Conservation (phyloP, 2,113 vertebrate genomes). For the Rhinogobius similis region DNA sequence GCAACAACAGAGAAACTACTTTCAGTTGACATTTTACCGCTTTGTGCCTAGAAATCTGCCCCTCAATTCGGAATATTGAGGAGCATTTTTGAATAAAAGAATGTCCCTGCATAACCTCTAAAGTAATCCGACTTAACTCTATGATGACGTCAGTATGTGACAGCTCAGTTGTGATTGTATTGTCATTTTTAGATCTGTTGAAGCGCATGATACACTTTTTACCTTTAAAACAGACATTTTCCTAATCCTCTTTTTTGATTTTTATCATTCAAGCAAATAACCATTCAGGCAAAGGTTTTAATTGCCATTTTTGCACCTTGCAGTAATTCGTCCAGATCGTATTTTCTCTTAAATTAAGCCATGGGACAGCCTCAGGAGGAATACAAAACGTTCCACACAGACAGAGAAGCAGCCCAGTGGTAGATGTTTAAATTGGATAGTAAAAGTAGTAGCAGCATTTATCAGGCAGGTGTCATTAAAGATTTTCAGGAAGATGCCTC, state of each 20-base stretch:
- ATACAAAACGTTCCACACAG: conserved; percentile 12
- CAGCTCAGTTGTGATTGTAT: neutral
- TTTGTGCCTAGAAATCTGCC: too few relatives aligned
- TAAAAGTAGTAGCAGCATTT: conserved; percentile 19
- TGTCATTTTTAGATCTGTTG: neutral
- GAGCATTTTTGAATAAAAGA: too few relatives aligned
- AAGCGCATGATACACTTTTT: neutral
- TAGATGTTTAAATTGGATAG: conserved; percentile 31
- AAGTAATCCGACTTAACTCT: too few relatives aligned
- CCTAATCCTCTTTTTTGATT: conserved; percentile 35
- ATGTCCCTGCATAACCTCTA: too few relatives aligned
- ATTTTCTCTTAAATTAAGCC: conserved; percentile 40
- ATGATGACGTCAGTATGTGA: neutral
- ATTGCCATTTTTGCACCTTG: conserved; percentile 28
- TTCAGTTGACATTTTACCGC: too few relatives aligned
- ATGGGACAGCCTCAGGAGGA: neutral
- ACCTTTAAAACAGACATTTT: neutral
- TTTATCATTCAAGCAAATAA: conserved; percentile 44
- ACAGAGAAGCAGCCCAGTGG: neutral
- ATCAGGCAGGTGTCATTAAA: conserved; percentile 20
- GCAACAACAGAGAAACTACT: too few relatives aligned
- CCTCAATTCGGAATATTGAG: too few relatives aligned
- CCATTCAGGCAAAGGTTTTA: conserved; percentile 27
- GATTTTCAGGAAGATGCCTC: neutral
- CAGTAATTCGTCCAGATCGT: conserved; percentile 29